A percentile compares a stretch with the other conserved stretches of the same genome.
Evolutionary conservation across 2,888 invertebrate genomes (phyloP).

Genomic region (Morinoia aosen): DNA sequence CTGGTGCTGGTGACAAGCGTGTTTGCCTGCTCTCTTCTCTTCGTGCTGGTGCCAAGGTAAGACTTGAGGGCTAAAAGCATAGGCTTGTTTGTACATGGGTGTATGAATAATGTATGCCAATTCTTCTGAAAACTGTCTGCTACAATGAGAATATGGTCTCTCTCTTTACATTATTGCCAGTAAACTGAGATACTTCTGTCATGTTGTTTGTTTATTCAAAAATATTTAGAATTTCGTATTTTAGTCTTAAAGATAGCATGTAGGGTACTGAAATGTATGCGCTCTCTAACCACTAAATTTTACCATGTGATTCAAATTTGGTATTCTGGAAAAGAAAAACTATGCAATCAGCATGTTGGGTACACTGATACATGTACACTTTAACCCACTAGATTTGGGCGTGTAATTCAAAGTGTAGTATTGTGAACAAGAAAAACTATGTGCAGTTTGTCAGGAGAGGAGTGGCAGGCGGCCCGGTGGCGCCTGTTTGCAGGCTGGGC

Average conservation of each 20-base stretch:
- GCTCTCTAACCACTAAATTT: too few species aligned
- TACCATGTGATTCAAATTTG: too few species aligned
- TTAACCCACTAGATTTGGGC: background rate
- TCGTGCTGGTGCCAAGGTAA: slow-evolving; percentile 77
- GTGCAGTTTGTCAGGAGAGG: slow-evolving; percentile 59
- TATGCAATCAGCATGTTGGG: too few species aligned
- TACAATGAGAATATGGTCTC: background rate
- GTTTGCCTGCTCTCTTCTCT: slow-evolving; percentile 83
- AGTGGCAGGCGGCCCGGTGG: slow-evolving; percentile 61
- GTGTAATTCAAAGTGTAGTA: background rate
- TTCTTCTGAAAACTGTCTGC: background rate
- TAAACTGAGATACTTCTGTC: background rate
- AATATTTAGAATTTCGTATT: background rate
- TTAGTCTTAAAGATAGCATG: background rate
- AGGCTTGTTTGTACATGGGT: background rate
- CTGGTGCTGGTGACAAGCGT: slow-evolving; percentile 85
- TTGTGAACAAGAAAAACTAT: slow-evolving; percentile 8
- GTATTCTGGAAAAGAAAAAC: too few species aligned
- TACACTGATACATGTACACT: background rate
- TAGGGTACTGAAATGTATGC: too few species aligned
- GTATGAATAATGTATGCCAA: background rate
- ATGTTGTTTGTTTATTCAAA: background rate
- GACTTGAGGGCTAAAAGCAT: background rate
- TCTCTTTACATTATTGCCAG: background rate
- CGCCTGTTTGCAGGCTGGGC: slow-evolving; percentile 91